Evolutionary conservation across 2,113 vertebrate genomes (phyloP).

Genomic region (Girardinichthys multiradiatus): DNA sequence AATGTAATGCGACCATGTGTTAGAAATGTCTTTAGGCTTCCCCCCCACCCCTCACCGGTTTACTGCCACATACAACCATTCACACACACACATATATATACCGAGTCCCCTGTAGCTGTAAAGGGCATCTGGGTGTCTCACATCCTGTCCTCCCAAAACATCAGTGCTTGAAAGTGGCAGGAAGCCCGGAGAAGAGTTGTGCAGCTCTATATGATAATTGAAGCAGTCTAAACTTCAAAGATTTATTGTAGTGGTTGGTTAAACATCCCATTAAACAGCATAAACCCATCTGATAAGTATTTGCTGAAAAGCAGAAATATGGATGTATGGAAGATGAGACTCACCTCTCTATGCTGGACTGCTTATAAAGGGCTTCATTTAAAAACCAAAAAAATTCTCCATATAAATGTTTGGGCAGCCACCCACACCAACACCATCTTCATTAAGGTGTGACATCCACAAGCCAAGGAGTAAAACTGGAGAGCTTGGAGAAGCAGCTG

Average conservation of each 20-base stretch:
- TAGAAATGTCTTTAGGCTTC: conserved; percentile 69
- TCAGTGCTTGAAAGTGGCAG: conserved; percentile 28
- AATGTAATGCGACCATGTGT: conserved; percentile 65
- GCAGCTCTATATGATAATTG: neutral
- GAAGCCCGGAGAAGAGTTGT: neutral
- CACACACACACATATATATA: conserved; percentile 9
- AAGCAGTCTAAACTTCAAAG: neutral
- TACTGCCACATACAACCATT: conserved; percentile 36
- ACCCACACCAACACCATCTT: no score
- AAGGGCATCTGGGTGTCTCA: conserved; percentile 47
- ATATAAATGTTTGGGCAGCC: no score
- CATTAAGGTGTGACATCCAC: no score
- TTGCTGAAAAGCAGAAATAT: neutral
- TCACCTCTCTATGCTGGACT: no score
- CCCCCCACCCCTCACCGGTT: conserved; percentile 38
- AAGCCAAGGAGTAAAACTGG: no score
- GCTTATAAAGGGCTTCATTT: no score
- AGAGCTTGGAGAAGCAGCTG: neutral
- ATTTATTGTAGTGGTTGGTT: conserved; percentile 13
- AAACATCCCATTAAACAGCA: no score
- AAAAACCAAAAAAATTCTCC: no score
- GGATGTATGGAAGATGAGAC: neutral
- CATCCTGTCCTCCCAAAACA: conserved; percentile 19
- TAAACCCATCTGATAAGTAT: no score
- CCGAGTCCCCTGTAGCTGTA: conserved; percentile 51